Conservation (phyloP, 2,113 vertebrate species). For the Oncorhynchus tshawytscha region DNA sequence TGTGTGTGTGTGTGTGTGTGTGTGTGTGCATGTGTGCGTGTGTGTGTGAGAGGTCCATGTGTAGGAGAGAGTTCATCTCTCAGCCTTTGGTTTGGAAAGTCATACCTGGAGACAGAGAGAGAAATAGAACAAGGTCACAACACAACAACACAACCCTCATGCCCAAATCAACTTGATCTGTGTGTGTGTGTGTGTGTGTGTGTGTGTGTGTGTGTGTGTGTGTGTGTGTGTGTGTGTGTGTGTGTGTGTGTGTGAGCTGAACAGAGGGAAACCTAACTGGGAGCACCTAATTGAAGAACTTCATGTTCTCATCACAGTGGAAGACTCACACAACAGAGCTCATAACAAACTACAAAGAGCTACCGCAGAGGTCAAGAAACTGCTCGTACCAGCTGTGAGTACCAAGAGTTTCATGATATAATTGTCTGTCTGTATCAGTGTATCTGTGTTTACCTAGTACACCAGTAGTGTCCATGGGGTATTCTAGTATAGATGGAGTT, state of each 20-base stretch:
- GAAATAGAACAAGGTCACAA: conserved; percentile 83
- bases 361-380: conserved; percentile 92
- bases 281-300: conserved; percentile 96
- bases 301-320: conserved; percentile 94
- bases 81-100: conserved; percentile 99
- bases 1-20: conserved; percentile 25
- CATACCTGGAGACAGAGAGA: conserved; percentile 99
- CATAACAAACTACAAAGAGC: conserved; percentile 94
- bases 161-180: background rate
- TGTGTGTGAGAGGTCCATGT: conserved; percentile 60
- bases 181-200: conserved; percentile 31
- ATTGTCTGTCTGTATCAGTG: background rate
- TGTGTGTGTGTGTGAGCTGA: conserved; percentile 74
- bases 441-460: conserved; percentile 87
- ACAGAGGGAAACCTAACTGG: conserved; percentile 96
- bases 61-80: conserved; percentile 62
- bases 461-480: conserved; percentile 96
- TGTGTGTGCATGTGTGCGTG: background rate
- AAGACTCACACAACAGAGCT: conserved; percentile 94
- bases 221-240: no score
- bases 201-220: no score
- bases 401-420: background rate
- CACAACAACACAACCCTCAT: background rate
- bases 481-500: conserved; percentile 98
- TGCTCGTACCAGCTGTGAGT: conserved; percentile 94